Evolutionary conservation across 2,888 invertebrate species (phyloP).

Genomic region (Limenitis camilla): DNA sequence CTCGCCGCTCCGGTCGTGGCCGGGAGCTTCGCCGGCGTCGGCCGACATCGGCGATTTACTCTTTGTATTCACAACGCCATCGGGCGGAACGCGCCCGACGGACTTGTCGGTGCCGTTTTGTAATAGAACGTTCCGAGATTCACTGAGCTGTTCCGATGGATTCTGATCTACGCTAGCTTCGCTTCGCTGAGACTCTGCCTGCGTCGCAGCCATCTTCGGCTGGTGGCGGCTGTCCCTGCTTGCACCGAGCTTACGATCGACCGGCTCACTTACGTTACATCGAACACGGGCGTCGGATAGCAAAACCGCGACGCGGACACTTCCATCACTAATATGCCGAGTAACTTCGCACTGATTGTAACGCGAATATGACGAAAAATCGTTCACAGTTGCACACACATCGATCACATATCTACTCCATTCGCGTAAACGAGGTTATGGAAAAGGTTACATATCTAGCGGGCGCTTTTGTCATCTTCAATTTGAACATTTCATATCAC

Average conservation of each 20-base stretch:
- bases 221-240: slow-evolving; percentile 72
- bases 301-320: slow-evolving; percentile 72
- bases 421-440: slow-evolving; percentile 86
- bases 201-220: slow-evolving; percentile 89
- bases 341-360: slow-evolving; percentile 61
- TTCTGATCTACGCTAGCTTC: slow-evolving; percentile 80
- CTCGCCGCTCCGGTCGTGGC: slow-evolving; percentile 70
- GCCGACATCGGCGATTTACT: slow-evolving; percentile 78
- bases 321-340: slow-evolving; percentile 70
- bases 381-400: slow-evolving; percentile 82
- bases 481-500: slow-evolving; percentile 69
- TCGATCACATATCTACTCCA: slow-evolving; percentile 84
- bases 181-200: slow-evolving; percentile 88
- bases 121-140: slow-evolving; percentile 79
- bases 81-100: slow-evolving; percentile 78
- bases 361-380: slow-evolving; percentile 71
- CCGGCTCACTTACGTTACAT: slow-evolving; percentile 75
- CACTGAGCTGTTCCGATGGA: slow-evolving; percentile 79
- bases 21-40: slow-evolving; percentile 78
- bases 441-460: slow-evolving; percentile 80
- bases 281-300: slow-evolving; percentile 73
- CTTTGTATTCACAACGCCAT: slow-evolving; percentile 79
- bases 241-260: slow-evolving; percentile 77
- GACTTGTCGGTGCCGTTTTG: slow-evolving; percentile 87
- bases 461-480: slow-evolving; percentile 73